A percentile compares a stretch with the other conserved stretches of the same genome.
Conservation (phyloP, 2,888 invertebrate species). For the Chouioia cunea region DNA sequence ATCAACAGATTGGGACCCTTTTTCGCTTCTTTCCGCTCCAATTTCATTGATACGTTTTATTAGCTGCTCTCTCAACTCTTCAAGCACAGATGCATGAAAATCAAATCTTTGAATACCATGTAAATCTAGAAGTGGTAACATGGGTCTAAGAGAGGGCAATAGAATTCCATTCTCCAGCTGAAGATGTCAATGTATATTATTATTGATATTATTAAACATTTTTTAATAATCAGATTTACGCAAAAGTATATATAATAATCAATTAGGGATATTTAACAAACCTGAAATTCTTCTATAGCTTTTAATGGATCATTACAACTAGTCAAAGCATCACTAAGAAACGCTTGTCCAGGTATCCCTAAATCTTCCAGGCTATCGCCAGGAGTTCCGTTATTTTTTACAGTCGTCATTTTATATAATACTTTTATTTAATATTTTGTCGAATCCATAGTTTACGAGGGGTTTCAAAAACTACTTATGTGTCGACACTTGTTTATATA, state of each 20-base stretch:
- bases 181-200: conserved; percentile 56
- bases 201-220: neutral
- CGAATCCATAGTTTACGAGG: conserved; percentile 3
- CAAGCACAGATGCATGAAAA: conserved; percentile 94
- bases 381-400: conserved; percentile 61
- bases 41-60: conserved; percentile 84
- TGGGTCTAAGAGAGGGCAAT: conserved; percentile 91
- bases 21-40: conserved; percentile 72
- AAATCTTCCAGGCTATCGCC: conserved; percentile 84
- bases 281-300: conserved; percentile 98
- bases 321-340: conserved; percentile 88
- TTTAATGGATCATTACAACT: conserved; percentile 96
- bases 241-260: conserved; percentile 16
- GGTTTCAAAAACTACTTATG: neutral
- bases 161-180: conserved; percentile 91
- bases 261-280: conserved; percentile 19
- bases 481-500: conserved; percentile 13
- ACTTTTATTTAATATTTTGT: neutral
- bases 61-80: conserved; percentile 76
- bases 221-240: neutral
- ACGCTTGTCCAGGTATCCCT: conserved; percentile 89
- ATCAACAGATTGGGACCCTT: conserved; percentile 77
- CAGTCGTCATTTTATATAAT: conserved; percentile 56
- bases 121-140: conserved; percentile 93
- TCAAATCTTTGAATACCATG: conserved; percentile 93